Conservation (phyloP, 2,888 invertebrate genomes). For the Pachliopta kotzebuea region DNA sequence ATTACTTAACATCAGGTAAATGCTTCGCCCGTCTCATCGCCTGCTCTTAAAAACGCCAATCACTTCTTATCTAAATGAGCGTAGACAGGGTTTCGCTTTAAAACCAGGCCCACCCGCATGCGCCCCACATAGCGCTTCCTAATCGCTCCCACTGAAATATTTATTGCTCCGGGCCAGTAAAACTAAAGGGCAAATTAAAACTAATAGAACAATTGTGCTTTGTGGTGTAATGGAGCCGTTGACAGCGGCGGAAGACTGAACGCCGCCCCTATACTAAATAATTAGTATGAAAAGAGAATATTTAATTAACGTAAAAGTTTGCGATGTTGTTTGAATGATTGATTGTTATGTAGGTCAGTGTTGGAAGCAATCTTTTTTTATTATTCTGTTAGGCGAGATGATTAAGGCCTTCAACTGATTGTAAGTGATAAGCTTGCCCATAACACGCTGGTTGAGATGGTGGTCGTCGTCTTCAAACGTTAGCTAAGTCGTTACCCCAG, state of each 20-base stretch:
- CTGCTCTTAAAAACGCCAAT: no score
- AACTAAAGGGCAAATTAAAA: conserved; percentile 29
- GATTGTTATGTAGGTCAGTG: conserved; percentile 19
- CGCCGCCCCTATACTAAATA: conserved; percentile 49
- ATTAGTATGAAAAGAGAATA: conserved; percentile 39
- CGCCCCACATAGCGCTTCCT: conserved; percentile 8
- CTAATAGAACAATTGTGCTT: conserved; percentile 29
- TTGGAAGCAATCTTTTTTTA: no score
- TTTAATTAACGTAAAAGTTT: conserved; percentile 27
- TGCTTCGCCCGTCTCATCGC: no score
- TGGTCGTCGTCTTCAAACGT: no score
- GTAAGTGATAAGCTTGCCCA: no score
- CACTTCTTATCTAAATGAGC: background rate
- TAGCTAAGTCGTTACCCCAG: no score
- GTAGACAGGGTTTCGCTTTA: background rate
- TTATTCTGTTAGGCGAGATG: no score
- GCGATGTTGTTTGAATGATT: conserved; percentile 20
- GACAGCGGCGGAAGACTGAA: conserved; percentile 27
- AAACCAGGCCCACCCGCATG: conserved; percentile 28
- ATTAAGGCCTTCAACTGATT: no score
- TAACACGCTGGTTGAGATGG: no score
- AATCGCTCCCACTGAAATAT: conserved; percentile 24
- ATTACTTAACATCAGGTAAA: no score
- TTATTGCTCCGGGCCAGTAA: conserved; percentile 24
- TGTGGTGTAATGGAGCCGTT: conserved; percentile 23